Percentiles rank a stretch among this genome's conserved stretches.
These are phyloP conservation scores for Falco columbarius DNA, from an alignment of 2,797 vertebrate species.

Conservation along the genomic window DNA sequence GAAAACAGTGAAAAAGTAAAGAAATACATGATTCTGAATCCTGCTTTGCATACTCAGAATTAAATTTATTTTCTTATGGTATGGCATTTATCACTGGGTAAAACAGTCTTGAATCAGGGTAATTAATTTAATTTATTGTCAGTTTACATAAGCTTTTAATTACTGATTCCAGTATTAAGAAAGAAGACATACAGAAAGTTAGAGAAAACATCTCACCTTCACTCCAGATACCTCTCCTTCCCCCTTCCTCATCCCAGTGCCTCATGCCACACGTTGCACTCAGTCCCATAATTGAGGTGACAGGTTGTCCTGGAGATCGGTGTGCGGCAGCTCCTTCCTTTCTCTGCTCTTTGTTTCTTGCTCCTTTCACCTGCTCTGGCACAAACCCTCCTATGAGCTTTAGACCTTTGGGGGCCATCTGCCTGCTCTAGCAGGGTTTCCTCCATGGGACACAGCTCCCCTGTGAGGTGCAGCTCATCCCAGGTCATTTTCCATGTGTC, in stretches of 20 bases:
- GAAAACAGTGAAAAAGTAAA: background rate
- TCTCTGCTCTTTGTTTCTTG: background rate
- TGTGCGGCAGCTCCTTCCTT: background rate
- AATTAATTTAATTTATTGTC: background rate
- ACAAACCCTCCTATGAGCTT: background rate
- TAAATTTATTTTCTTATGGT: background rate
- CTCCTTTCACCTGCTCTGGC: background rate
- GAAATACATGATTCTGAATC: background rate
- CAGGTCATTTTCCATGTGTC: background rate
- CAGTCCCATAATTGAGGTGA: fast-evolving
- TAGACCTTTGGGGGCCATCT: background rate
- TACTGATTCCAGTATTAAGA: background rate
- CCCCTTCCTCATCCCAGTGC: background rate
- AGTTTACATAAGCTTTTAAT: background rate
- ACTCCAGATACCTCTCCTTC: background rate
- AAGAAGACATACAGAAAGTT: background rate
- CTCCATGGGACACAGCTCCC: background rate
- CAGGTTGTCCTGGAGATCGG: background rate
- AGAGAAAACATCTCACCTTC: background rate
- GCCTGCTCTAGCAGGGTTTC: background rate
- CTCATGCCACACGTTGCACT: fast-evolving
- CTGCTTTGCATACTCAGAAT: background rate
- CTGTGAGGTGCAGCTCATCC: background rate
- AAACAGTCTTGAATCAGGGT: background rate
- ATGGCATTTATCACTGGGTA: background rate